phyloP scores from a whole-genome alignment of 2,888 invertebrate species.

The Tetragonula carbonaria region DNA sequence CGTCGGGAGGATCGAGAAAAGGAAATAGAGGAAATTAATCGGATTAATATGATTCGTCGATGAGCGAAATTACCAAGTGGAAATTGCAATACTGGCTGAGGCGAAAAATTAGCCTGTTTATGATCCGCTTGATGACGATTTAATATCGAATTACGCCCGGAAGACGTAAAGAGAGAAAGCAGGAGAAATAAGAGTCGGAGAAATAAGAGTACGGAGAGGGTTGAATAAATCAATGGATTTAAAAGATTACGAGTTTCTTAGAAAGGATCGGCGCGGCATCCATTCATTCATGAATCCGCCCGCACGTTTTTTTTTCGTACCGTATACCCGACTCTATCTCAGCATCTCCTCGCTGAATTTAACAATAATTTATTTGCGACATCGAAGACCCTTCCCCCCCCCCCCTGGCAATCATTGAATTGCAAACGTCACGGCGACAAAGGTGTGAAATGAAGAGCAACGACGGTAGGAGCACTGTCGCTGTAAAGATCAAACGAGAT shows the following conservation, averaged over 20 bases:
- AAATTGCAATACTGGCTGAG: background rate
- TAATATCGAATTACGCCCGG: background rate
- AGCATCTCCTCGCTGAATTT: slow-evolving; percentile 26
- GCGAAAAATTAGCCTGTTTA: background rate
- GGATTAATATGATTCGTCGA: background rate
- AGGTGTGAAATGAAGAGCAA: slow-evolving; percentile 35
- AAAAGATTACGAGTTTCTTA: slow-evolving; percentile 48
- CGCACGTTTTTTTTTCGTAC: slow-evolving; percentile 30
- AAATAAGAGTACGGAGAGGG: background rate
- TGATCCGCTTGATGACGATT: slow-evolving; percentile 9
- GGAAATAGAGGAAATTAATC: background rate
- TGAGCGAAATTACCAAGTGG: background rate
- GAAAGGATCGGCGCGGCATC: slow-evolving; percentile 34
- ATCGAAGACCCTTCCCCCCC: background rate
- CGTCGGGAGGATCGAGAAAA: too few species aligned
- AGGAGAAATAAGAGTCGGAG: background rate
- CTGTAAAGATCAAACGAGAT: slow-evolving; percentile 35
- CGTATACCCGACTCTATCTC: background rate
- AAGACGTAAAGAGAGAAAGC: too few species aligned
- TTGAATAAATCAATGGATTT: slow-evolving; percentile 46
- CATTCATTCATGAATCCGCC: slow-evolving; percentile 57
- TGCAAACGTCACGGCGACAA: slow-evolving; percentile 42
- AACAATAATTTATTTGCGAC: slow-evolving; percentile 48
- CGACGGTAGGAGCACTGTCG: slow-evolving; percentile 22
- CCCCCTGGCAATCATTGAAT: slow-evolving; percentile 26